Conservation (phyloP, 2,797 vertebrate species). For the Cryptoprocta ferox region DNA sequence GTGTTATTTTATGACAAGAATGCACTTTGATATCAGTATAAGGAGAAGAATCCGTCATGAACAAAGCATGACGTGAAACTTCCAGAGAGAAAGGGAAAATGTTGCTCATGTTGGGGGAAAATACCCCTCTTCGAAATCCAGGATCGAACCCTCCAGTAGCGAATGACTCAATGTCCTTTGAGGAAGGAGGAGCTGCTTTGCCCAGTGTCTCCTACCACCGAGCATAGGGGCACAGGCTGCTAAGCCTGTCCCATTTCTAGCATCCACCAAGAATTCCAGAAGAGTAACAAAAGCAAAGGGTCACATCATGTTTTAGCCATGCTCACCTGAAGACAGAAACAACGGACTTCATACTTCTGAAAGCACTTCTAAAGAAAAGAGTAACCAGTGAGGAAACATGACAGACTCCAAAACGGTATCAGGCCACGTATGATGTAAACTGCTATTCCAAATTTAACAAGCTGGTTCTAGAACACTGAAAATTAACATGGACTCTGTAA, state of each 20-base stretch:
- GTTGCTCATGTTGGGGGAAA: background rate
- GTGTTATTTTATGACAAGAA: background rate
- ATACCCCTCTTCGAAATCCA: background rate
- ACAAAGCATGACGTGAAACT: background rate
- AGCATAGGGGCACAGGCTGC: background rate
- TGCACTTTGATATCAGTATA: background rate
- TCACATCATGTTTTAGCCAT: background rate
- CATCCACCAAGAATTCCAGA: background rate
- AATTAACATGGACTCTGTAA: background rate
- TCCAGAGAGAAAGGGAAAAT: background rate
- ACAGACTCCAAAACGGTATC: background rate
- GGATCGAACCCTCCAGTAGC: background rate
- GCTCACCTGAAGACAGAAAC: background rate
- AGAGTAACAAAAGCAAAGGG: background rate
- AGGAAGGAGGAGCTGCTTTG: background rate
- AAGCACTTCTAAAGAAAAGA: background rate
- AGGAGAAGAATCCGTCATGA: background rate
- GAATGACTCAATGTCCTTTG: background rate
- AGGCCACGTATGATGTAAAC: background rate
- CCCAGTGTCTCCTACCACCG: background rate
- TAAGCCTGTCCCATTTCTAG: background rate
- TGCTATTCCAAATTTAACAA: background rate
- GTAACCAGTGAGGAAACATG: background rate
- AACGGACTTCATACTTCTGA: background rate
- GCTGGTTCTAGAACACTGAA: background rate